These are phyloP conservation scores for Cephus pygmeus DNA, from an alignment of 2,888 invertebrate species.

Conservation along the genomic window DNA sequence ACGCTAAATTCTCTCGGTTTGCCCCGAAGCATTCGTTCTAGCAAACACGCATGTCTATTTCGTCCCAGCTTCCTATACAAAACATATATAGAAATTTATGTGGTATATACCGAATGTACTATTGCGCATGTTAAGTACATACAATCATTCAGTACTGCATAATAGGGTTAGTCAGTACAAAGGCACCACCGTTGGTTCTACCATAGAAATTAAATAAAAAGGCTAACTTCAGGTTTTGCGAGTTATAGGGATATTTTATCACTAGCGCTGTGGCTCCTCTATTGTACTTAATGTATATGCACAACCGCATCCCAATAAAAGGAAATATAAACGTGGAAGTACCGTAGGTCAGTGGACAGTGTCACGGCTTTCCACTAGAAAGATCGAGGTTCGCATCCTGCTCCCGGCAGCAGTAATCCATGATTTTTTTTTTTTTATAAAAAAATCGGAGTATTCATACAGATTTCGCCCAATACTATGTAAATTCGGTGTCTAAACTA, in stretches of 20 bases:
- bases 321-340: background rate
- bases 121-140: background rate
- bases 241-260: background rate
- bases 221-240: background rate
- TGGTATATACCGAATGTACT: background rate
- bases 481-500: too few relatives aligned
- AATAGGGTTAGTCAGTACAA: background rate
- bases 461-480: too few relatives aligned
- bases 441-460: too few relatives aligned
- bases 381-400: too few relatives aligned
- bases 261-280: background rate
- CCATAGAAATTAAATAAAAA: background rate
- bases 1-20: constrained; percentile 20
- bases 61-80: background rate
- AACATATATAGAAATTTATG: background rate
- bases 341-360: too few relatives aligned
- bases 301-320: background rate
- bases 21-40: background rate
- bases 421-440: too few relatives aligned
- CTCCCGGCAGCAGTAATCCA: too few relatives aligned
- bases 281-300: background rate
- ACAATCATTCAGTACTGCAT: background rate
- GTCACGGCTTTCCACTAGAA: too few relatives aligned
- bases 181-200: background rate
- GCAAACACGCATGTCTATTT: constrained; percentile 24